phyloP scores from a whole-genome alignment of 2,888 invertebrate species.

The Heliconius ethilla region DNA sequence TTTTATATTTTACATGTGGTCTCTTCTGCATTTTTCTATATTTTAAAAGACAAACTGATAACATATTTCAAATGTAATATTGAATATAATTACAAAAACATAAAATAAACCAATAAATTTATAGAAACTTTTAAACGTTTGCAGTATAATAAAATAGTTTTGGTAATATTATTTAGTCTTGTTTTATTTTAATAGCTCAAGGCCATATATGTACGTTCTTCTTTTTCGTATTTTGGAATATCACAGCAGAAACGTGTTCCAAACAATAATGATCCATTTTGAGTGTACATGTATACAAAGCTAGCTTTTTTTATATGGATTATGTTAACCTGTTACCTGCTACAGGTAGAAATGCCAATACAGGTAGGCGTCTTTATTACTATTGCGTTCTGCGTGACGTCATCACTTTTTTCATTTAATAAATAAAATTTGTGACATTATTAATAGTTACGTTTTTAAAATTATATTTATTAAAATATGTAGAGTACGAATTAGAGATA shows the following conservation, averaged over 20 bases:
- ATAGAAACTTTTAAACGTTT: background rate
- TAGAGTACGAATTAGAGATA: background rate
- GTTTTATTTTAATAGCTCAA: background rate
- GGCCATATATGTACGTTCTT: background rate
- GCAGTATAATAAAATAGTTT: background rate
- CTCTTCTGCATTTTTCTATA: background rate
- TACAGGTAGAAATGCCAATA: slow-evolving; percentile 46
- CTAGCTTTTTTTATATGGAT: slow-evolving; percentile 40
- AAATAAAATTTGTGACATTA: background rate
- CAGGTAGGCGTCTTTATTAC: slow-evolving; percentile 40
- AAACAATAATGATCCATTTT: slow-evolving; percentile 38
- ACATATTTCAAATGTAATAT: background rate
- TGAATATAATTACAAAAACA: background rate
- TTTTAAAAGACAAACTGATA: background rate
- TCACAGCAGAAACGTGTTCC: slow-evolving; percentile 34
- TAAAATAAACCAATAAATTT: background rate
- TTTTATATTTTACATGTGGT: no score
- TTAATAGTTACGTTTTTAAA: background rate
- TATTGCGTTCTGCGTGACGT: slow-evolving; percentile 32
- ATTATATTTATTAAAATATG: background rate
- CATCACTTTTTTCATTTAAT: slow-evolving; percentile 17
- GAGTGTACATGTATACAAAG: slow-evolving; percentile 35
- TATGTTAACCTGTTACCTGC: slow-evolving; percentile 47
- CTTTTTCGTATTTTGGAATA: background rate
- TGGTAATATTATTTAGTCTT: background rate